phyloP scores from a whole-genome alignment of 1,140 invertebrate species.

The Neomicropteryx cornuta region DNA sequence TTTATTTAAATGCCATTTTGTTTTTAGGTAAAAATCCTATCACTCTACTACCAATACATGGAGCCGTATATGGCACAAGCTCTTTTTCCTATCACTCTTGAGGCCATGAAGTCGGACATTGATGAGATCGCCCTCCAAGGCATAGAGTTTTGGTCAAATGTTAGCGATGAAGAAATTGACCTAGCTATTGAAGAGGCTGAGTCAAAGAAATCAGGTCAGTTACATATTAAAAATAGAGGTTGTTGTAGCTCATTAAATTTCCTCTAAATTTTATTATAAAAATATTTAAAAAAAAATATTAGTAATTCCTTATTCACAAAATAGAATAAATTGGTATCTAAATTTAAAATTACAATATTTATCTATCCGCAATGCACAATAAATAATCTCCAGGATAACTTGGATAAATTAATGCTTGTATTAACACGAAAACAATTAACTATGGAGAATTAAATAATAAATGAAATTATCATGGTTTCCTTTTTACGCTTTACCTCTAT shows the following conservation, averaged over 20 bases:
- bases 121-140: slow-evolving; percentile 96
- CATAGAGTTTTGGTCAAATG: slow-evolving; percentile 99
- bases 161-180: slow-evolving; percentile 98
- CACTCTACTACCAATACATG: slow-evolving; percentile 98
- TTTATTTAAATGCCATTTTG: slow-evolving; percentile 6
- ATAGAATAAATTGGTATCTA: no score
- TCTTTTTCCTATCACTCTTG: slow-evolving; percentile 96
- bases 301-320: no score
- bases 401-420: background rate
- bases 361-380: no score
- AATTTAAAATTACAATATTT: no score
- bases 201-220: slow-evolving; percentile 64
- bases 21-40: slow-evolving; percentile 79
- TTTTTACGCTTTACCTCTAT: no score
- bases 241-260: no score
- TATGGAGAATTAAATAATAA: no score
- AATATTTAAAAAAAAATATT: no score
- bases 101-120: slow-evolving; percentile 95
- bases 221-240: no score
- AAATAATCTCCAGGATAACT: background rate
- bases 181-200: slow-evolving; percentile 90
- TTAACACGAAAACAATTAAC: no score
- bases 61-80: slow-evolving; percentile 97
- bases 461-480: no score
- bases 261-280: no score